Percentiles rank a stretch among this genome's conserved stretches.
Conservation (phyloP, 2,888 invertebrate species). For the Erebia aethiops region DNA sequence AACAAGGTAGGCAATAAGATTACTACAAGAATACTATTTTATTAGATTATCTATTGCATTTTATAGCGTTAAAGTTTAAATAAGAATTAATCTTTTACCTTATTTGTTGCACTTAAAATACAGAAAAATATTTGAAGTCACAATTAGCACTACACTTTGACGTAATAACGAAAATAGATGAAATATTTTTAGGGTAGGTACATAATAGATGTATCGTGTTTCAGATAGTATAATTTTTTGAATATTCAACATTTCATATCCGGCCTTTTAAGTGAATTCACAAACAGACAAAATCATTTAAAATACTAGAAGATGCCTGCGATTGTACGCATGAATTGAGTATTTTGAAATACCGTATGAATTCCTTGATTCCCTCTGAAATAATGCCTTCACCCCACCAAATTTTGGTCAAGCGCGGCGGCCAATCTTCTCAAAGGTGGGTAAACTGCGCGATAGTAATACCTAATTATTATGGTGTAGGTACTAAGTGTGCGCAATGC, state of each 20-base stretch:
- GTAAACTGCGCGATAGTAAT: too few relatives aligned
- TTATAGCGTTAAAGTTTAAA: conserved; percentile 13
- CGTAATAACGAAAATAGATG: conserved; percentile 60
- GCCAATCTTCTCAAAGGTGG: too few relatives aligned
- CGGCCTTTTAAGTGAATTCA: too few relatives aligned
- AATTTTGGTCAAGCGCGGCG: too few relatives aligned
- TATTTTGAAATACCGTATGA: too few relatives aligned
- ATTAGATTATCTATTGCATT: conserved; percentile 13
- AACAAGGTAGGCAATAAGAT: conserved; percentile 62
- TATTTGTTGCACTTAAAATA: conserved; percentile 58
- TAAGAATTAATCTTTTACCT: conserved; percentile 52
- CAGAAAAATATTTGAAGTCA: conserved; percentile 63
- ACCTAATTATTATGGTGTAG: too few relatives aligned
- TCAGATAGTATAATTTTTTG: neutral
- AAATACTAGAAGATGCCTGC: too few relatives aligned
- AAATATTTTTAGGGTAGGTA: conserved; percentile 40
- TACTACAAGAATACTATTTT: conserved; percentile 29
- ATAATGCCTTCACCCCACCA: too few relatives aligned
- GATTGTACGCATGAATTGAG: too few relatives aligned
- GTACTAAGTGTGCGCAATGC: too few relatives aligned
- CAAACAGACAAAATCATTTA: too few relatives aligned
- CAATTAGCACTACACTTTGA: conserved; percentile 72
- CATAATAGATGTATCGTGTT: conserved; percentile 35
- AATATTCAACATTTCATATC: neutral
- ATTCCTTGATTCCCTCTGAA: too few relatives aligned